Conservation (phyloP, 2,797 vertebrate genomes). For the Coregonus ussuriensis region DNA sequence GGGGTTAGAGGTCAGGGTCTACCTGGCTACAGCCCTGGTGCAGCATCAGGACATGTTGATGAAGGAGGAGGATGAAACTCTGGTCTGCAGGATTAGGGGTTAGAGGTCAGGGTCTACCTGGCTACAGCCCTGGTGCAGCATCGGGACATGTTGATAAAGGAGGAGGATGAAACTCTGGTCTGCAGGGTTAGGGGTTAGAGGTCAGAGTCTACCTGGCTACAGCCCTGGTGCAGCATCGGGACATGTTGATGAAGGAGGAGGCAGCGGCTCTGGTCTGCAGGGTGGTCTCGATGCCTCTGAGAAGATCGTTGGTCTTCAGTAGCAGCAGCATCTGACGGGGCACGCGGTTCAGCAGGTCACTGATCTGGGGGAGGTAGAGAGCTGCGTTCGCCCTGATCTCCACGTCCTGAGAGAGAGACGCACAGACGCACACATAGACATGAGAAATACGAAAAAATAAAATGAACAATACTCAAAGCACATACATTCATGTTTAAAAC, state of each 20-base stretch:
- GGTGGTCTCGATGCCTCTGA: conserved; percentile 89
- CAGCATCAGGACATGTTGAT: conserved; percentile 97
- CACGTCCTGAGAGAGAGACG: conserved; percentile 71
- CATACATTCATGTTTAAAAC: not conserved
- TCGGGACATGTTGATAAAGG: conserved; percentile 95
- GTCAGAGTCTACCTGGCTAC: conserved; percentile 76
- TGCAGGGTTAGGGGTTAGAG: not conserved
- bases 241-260: conserved; percentile 96
- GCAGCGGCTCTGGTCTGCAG: conserved; percentile 86
- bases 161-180: conserved; percentile 76
- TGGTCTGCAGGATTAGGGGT: not conserved
- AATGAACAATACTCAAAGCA: no score
- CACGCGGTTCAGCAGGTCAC: conserved; percentile 86
- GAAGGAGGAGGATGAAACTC: conserved; percentile 85
- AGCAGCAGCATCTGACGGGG: conserved; percentile 95
- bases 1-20: conserved; percentile 32
- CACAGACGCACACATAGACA: not conserved
- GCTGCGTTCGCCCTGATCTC: conserved; percentile 89
- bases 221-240: conserved; percentile 90
- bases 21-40: no score
- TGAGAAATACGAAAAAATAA: not conserved
- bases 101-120: conserved; percentile 63
- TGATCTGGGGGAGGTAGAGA: conserved; percentile 92
- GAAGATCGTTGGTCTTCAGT: conserved; percentile 94
- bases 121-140: conserved; percentile 89